Evolutionary conservation across 2,888 invertebrate species (phyloP).

Genomic region (Tetrapedia diversipes): DNA sequence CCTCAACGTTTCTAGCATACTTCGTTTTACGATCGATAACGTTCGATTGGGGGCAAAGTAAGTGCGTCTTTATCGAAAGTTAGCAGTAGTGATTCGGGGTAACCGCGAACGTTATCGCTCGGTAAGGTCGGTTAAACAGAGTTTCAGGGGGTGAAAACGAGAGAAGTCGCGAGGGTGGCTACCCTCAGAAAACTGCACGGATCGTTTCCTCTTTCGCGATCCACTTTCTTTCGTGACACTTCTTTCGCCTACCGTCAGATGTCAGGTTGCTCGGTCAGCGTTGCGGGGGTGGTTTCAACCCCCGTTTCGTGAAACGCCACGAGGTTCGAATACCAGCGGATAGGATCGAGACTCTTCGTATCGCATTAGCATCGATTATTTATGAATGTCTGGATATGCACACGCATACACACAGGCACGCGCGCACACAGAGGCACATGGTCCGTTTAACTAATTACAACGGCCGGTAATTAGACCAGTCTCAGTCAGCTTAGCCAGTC

Average conservation of each 20-base stretch:
- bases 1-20: conserved; percentile 8
- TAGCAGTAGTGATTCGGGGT: conserved; percentile 2
- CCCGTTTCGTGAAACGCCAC: background rate
- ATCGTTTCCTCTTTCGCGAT: conserved; percentile 44
- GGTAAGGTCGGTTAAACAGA: conserved; percentile 65
- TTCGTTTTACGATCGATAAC: conserved; percentile 54
- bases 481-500: background rate
- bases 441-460: conserved; percentile 34
- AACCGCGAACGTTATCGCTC: conserved; percentile 44
- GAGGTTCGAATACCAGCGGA: background rate
- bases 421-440: background rate
- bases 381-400: background rate
- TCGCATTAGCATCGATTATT: conserved; percentile 15
- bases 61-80: conserved; percentile 52
- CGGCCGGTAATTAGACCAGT: conserved; percentile 27
- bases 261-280: conserved; percentile 51
- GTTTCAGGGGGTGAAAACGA: background rate
- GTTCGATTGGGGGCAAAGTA: conserved; percentile 12
- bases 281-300: conserved; percentile 9
- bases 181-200: conserved; percentile 51
- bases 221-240: conserved; percentile 47
- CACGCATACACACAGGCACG: too few species aligned
- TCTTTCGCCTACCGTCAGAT: conserved; percentile 70
- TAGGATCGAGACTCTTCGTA: conserved; percentile 1
- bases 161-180: conserved; percentile 6